Conservation (phyloP, 1,140 invertebrate genomes). For the Bombus soroeensis region DNA sequence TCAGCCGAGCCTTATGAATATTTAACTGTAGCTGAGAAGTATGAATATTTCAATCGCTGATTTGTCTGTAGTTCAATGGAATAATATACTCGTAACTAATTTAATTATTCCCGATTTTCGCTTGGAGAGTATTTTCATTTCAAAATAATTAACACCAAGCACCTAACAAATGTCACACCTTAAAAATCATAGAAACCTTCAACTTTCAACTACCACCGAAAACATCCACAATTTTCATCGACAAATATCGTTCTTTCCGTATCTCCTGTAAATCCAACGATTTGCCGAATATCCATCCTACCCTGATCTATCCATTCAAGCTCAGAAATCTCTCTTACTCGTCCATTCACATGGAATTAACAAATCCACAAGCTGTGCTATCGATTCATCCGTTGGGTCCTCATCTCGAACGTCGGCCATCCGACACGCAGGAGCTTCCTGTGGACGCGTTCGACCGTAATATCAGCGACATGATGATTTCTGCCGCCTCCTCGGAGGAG, state of each 20-base stretch:
- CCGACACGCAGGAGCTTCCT: background rate
- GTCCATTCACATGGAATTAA: background rate
- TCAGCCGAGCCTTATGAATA: too few relatives aligned
- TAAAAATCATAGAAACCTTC: too few relatives aligned
- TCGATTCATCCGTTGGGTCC: background rate
- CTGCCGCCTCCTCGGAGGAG: background rate
- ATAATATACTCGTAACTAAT: too few relatives aligned
- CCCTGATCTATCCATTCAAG: background rate
- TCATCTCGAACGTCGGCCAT: background rate
- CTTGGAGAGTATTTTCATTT: too few relatives aligned
- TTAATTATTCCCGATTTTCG: too few relatives aligned
- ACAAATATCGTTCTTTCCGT: background rate
- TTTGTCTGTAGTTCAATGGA: too few relatives aligned
- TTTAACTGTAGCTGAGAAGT: too few relatives aligned
- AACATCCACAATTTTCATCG: background rate
- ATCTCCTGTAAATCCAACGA: too few relatives aligned
- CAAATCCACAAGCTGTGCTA: background rate
- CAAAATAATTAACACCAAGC: too few relatives aligned
- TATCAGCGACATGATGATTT: background rate
- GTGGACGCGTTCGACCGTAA: background rate
- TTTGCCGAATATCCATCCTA: too few relatives aligned
- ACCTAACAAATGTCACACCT: fast-evolving
- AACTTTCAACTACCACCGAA: too few relatives aligned
- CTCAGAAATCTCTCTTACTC: background rate
- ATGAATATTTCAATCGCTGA: too few relatives aligned